Evolutionary conservation across 2,888 invertebrate species (phyloP).

Genomic region (Kryphioiulus occultus): DNA sequence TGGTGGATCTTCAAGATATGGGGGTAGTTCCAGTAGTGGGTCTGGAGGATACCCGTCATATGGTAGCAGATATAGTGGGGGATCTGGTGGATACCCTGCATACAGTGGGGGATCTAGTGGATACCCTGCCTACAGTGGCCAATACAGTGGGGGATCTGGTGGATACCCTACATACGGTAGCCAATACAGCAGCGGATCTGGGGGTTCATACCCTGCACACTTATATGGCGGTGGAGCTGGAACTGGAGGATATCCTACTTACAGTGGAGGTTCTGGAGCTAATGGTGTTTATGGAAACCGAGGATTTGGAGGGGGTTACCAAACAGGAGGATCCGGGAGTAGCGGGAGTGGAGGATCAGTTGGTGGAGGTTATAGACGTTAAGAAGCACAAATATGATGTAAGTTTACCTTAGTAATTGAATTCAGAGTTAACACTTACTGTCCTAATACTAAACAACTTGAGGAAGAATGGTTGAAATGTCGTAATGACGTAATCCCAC

Average conservation of each 20-base stretch:
- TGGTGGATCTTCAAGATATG: too few relatives aligned
- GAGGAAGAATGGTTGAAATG: too few relatives aligned
- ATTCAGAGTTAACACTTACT: too few relatives aligned
- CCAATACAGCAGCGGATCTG: not conserved
- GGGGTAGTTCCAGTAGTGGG: too few relatives aligned
- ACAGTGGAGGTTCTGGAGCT: not conserved
- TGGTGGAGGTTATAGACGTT: slow-evolving; percentile 37
- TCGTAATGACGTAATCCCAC: too few relatives aligned
- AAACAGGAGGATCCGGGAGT: slow-evolving; percentile 33
- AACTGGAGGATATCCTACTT: not conserved
- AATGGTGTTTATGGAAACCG: not conserved
- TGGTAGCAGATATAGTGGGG: not conserved
- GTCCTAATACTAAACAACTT: too few relatives aligned
- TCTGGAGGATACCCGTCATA: not conserved
- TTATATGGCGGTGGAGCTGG: not conserved
- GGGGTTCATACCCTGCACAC: not conserved
- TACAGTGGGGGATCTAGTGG: not conserved
- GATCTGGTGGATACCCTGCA: not conserved
- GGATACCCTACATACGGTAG: not conserved
- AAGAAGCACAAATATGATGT: too few relatives aligned
- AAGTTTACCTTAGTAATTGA: too few relatives aligned
- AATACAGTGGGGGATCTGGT: not conserved
- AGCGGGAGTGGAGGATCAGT: not conserved
- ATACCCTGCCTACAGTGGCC: not conserved
- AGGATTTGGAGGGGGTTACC: slow-evolving; percentile 27